Evolutionary conservation across 1,140 invertebrate genomes (phyloP), one percentile per base, ranked within the genome.

Genomic region (Semibalanus balanoides): DNA sequence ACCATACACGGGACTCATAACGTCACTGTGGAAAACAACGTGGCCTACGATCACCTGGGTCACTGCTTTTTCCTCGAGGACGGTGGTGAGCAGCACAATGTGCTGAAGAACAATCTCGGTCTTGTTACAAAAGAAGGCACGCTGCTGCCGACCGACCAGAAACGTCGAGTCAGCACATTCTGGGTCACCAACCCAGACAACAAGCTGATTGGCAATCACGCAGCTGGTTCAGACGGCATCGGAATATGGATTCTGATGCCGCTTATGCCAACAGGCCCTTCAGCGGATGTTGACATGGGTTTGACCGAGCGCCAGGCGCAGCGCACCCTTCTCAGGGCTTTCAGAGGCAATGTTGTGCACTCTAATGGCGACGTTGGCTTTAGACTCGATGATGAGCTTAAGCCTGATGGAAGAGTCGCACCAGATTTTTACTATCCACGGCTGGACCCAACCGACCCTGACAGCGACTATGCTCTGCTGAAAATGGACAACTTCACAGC

Each of bases 51-150:
- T n/a, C 77, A 78, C 71, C 76, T 81, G 31, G 82, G 82, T 9
- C 82, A 83, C 74, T 80, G 81, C 30, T 82, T 76, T 72, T 83
- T 82, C 75, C 75, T 83, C 70, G 82, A 82, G 70, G 82, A 83
- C 75, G 81, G 82, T 29, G 81, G 77, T 19, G 82, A 83, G 76
- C 77, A 79, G 78, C 71, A 78, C 70, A 83, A 79, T 71, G 75
- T 78, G 14, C 76, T 83, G 28, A 77, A 79, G 35, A 77, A 78
- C 19, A 83, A 83, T 74, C 75, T 83, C 22, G 81, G 78, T 27
- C 74, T 80, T 27, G 78, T 77, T 69, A 79, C 80, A 25, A 14
- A 19, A 19, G 1, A 19, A 1, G 22, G 14, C 14, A 64, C 14
- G 7, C 11, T 64, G 7, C 7, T 25, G 1, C 51, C 51, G 51